Evolutionary conservation across 53 echinoderm and acorn worm species (phyloP), one percentile per base, ranked within the genome.

Genomic region (Holothuria leucospilota): DNA sequence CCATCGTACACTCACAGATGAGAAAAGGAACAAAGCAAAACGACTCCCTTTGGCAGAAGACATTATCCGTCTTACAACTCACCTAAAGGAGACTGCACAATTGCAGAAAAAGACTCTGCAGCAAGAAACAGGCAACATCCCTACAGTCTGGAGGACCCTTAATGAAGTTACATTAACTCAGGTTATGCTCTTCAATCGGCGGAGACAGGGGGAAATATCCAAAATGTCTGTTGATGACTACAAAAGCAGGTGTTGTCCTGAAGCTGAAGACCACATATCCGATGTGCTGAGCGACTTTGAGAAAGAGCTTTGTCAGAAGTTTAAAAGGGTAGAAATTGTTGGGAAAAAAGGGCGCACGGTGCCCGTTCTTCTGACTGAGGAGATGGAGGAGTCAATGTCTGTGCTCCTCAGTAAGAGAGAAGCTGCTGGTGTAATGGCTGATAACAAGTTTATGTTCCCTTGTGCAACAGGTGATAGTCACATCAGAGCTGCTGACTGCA

Each of bases 341-440:
- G 89, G 91, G 16, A 78, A 92, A 63, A 89, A 88, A 51, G 92
- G 92, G 20, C 84, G 85, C n/a, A 89, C 85, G 46, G 92, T 92
- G 0, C 88, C 92, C n/a, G 88, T 92, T 28, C 85, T 89, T 20
- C 69, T 92, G 18, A 88, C 92, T 2, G 84, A 83, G 30, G 87
- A 88, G 42, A 87, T 87, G 84, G 63, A 65, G 23, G 27, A 84
- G 23, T 84, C 67, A 11, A 27, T 68, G 28, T 79, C 74, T n/a
- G 61, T 81, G 65, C 71, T 92, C 20, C 71, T 70, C 9, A 79
- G 74, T 61, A 74, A 82, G 21, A 82, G 91, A 82, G 62, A 61
- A 63, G 39, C n/a, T n/a, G n/a, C n/a, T n/a, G n/a, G n/a, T n/a
- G n/a, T n/a, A n/a, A n/a, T n/a, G n/a, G n/a, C n/a, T n/a, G n/a